phyloP scores from a whole-genome alignment of 2,113 vertebrate genomes.

The Rhegmatorhina hoffmannsi region DNA sequence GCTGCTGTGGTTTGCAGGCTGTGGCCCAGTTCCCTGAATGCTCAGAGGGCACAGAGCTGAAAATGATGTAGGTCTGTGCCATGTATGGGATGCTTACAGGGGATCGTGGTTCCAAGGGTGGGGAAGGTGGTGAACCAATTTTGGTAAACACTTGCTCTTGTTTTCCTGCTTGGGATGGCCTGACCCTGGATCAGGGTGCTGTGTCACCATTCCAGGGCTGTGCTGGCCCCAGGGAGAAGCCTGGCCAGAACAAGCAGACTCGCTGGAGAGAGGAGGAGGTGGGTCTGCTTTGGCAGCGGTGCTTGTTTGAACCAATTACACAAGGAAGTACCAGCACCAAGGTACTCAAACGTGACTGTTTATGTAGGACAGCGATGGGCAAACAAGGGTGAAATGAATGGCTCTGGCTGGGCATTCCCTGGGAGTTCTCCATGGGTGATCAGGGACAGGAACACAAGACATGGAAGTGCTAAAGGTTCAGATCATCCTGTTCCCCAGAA shows the following conservation, averaged over 20 bases:
- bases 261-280: not conserved
- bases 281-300: not conserved
- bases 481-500: not conserved
- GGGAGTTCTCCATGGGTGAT: not conserved
- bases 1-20: not conserved
- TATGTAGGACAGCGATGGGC: not conserved
- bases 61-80: not conserved
- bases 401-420: not conserved
- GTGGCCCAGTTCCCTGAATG: not conserved
- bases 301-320: not conserved
- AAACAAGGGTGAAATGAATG: not conserved
- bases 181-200: not conserved
- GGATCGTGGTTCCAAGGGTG: not conserved
- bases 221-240: not conserved
- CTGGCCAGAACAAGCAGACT: not conserved
- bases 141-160: not conserved
- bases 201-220: rapidly evolving
- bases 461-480: not conserved
- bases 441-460: not conserved
- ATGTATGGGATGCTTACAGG: not conserved
- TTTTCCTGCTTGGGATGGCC: not conserved
- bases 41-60: not conserved
- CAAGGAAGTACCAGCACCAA: not conserved
- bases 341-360: not conserved
- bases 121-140: not conserved